Base-by-base conservation (phyloP, 30 jellyfish, hydroid and myxozoan species). In the Aurelia coerulea region DNA sequence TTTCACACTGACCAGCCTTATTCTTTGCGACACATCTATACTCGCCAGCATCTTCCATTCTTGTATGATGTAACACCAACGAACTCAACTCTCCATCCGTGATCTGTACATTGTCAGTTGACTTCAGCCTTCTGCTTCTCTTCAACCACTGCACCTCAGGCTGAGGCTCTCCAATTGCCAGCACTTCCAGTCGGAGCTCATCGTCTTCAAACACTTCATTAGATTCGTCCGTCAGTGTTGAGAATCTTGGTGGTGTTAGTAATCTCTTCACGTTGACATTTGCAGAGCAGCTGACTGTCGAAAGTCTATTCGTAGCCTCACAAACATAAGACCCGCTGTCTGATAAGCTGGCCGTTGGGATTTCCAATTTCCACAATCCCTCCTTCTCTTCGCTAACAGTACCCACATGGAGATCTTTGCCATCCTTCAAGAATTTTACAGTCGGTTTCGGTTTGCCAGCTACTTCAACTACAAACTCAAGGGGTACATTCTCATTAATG, bases 1-100 rank as follows among this genome's bases (percentile, higher is more conserved):
- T 83, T 42, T 88, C 97, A 35, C 88, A 90, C 2, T 74, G 80
- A 8, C 99, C 99, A 76, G 92, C 96, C 1, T 84, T 18, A 62
- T 95, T 95, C 46, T 33, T 79, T 23, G 98, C 99, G 2, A 74
- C 79, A 62, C 99, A 95, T 78, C 74, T 88, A 80, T 83, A 95
- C 50, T 60, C 79, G 15, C 99, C 99, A 23, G 93, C 82, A 86
- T 86, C 97, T 16, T 77, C 96, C 37, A 75, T 65, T 56, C 73
- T 62, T 35, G 96, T 96, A 2, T 88, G 89, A n/a, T 65, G 96
- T 52, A 94, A 23, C 8, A 85, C 86, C 56, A 94, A 79, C 0
- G 97, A 81, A 65, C 79, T 81, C 42, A 80, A 51, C 39, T 89
- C 99, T 5, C 96, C 96, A n/a, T 65, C 66, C 9, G 83, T 71